Evolutionary conservation across 2,113 vertebrate species (phyloP).

Genomic region (Podocnemis expansa): DNA sequence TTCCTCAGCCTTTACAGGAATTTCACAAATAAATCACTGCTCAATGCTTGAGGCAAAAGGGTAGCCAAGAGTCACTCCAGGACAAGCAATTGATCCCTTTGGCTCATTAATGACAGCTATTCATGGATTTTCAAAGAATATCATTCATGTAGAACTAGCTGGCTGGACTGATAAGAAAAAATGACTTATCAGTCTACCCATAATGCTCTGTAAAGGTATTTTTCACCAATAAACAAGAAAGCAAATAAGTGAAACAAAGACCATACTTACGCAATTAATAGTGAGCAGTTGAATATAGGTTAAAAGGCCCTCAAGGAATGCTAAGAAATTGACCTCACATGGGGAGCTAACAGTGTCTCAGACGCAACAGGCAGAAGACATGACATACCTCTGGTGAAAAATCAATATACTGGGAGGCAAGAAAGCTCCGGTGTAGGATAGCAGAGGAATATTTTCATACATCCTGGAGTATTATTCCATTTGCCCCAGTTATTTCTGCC

Average conservation of each 20-base stretch:
- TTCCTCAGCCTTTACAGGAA: constrained; percentile 19
- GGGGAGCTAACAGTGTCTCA: background rate
- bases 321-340: accelerated
- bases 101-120: background rate
- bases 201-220: background rate
- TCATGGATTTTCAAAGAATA: background rate
- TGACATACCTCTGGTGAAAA: background rate
- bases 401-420: background rate
- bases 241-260: background rate
- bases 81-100: background rate
- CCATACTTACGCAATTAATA: accelerated
- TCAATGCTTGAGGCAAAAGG: constrained; percentile 6
- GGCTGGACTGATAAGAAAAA: background rate
- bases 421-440: accelerated
- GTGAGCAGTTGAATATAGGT: background rate
- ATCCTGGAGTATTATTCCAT: constrained; percentile 13
- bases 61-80: background rate
- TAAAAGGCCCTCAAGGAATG: background rate
- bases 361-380: background rate
- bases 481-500: constrained; percentile 45
- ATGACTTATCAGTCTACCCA: background rate
- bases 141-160: background rate
- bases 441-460: background rate
- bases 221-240: background rate
- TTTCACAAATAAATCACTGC: constrained; percentile 35